These are phyloP conservation scores for Drosophila robusta DNA, from an alignment of 2,888 invertebrate species.

Conservation along the genomic window DNA sequence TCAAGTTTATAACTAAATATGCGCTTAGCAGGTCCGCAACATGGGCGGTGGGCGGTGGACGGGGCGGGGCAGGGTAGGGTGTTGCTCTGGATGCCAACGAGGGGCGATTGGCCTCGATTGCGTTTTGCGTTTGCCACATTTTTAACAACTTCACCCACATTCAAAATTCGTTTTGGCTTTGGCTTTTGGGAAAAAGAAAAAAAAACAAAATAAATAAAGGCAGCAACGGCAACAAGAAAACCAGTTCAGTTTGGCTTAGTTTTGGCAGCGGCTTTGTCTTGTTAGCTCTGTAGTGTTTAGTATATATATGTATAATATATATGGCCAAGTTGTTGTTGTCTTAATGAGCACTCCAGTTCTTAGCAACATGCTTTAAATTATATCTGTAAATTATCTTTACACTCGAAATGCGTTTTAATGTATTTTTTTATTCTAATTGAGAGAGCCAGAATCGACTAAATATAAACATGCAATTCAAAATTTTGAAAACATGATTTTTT, in stretches of 20 bases:
- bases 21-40: conserved; percentile 45
- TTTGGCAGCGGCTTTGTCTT: conserved; percentile 55
- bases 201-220: conserved; percentile 21
- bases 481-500: too few species aligned
- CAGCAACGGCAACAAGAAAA: conserved; percentile 29
- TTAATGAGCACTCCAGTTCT: not conserved
- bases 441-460: too few species aligned
- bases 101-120: conserved; percentile 65
- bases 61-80: conserved; percentile 6
- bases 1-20: conserved; percentile 77
- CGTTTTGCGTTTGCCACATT: conserved; percentile 62
- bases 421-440: too few species aligned
- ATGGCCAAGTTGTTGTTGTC: not conserved
- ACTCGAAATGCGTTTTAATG: too few species aligned
- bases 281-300: conserved; percentile 21
- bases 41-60: not conserved
- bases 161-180: conserved; percentile 77
- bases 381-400: too few species aligned
- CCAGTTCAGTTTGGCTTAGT: conserved; percentile 54
- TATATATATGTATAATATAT: conserved; percentile 7
- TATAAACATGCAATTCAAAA: too few species aligned
- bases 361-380: not conserved
- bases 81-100: conserved; percentile 38
- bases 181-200: conserved; percentile 41
- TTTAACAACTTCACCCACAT: conserved; percentile 78